A percentile compares a stretch with the other conserved stretches of the same genome.
Evolutionary conservation across 2,888 invertebrate species (phyloP).

Genomic region (Brachylomia viminalis): DNA sequence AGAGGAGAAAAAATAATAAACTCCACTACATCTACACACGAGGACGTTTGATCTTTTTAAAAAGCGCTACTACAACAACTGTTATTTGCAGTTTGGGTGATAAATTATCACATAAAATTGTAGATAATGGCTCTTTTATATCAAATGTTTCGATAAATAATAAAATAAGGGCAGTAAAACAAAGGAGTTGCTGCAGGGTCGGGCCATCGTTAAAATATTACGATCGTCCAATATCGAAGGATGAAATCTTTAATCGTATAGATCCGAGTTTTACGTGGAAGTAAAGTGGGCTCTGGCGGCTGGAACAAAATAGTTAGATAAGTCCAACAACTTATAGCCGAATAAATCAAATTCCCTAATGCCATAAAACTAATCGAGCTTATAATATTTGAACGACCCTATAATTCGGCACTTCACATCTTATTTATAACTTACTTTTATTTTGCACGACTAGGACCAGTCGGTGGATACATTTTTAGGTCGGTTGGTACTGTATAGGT

Average conservation of each 20-base stretch:
- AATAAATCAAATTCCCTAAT: constrained; percentile 77
- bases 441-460: neutral
- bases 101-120: constrained; percentile 85
- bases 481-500: too few relatives aligned
- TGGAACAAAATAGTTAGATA: constrained; percentile 79
- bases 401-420: constrained; percentile 61
- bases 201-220: constrained; percentile 88
- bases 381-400: constrained; percentile 68
- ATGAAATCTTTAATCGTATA: constrained; percentile 88
- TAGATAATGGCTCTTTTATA: constrained; percentile 84
- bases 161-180: constrained; percentile 87
- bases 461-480: neutral
- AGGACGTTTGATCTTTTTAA: constrained; percentile 35
- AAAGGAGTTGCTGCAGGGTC: constrained; percentile 82
- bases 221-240: constrained; percentile 87
- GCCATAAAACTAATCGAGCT: constrained; percentile 80
- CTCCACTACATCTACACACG: neutral
- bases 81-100: constrained; percentile 75
- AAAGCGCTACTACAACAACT: constrained; percentile 58
- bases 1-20: neutral
- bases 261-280: constrained; percentile 82
- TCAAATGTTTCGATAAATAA: constrained; percentile 89
- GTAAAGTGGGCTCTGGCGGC: constrained; percentile 75
- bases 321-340: constrained; percentile 75
- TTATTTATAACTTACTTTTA: constrained; percentile 31